Evolutionary conservation across 2,797 vertebrate species (phyloP).

Genomic region (Peromyscus melanophrys): DNA sequence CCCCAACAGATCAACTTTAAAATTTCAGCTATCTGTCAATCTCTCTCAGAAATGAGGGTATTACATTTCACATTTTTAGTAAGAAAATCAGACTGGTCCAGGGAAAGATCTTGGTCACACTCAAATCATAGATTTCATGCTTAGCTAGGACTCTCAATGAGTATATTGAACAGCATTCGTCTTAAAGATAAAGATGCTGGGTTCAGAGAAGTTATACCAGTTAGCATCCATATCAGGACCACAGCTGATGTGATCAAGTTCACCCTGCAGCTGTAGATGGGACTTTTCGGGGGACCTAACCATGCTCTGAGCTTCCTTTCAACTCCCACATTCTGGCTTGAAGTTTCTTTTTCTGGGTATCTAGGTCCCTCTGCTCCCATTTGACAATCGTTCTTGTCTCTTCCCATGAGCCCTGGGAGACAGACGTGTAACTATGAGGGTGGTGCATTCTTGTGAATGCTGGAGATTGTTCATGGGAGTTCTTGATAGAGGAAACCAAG

Average conservation of each 20-base stretch:
- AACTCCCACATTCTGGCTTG: neutral
- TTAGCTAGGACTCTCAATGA: conserved; percentile 34
- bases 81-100: conserved; percentile 31
- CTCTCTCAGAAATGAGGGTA: conserved; percentile 44
- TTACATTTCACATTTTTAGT: conserved; percentile 61
- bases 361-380: neutral
- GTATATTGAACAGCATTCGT: neutral
- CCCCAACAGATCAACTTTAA: conserved; percentile 9
- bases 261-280: neutral
- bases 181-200: conserved; percentile 6
- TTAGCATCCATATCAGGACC: neutral
- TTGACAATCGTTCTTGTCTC: neutral
- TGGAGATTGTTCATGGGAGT: neutral
- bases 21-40: conserved; percentile 61
- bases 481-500: conserved; percentile 17
- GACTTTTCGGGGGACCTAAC: neutral
- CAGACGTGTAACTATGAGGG: neutral
- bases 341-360: neutral
- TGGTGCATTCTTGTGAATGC: neutral
- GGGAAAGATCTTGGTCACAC: conserved; percentile 21
- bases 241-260: neutral
- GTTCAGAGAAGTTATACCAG: neutral
- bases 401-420: neutral
- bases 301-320: neutral
- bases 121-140: conserved; percentile 49